Evolutionary conservation across 2,797 vertebrate genomes (phyloP), one percentile per base, ranked within the genome.

Genomic region (Sphaeramia orbicularis): DNA sequence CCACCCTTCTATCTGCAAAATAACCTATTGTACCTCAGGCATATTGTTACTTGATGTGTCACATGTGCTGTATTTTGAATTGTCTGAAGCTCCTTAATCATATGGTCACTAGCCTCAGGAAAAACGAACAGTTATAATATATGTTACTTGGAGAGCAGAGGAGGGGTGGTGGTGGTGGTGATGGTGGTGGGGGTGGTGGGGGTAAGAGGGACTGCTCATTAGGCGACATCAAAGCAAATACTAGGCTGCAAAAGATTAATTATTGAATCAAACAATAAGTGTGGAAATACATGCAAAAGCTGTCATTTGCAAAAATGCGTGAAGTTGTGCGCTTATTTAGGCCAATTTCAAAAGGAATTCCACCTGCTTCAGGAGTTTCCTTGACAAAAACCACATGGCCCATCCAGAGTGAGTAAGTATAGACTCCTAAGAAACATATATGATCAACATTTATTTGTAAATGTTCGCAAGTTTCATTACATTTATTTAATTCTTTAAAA

Each of bases 1-100:
- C 92, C 90, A 88, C 68, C 84, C 77, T 90, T 80, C 83, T 74
- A 74, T 81, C 80, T 81, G 78, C 84, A 83, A 89, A 88, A 86
- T 89, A 89, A 90, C 81, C 78, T 87, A 87, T 92, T 91, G 86
- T 89, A 84, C 85, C 90, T 89, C 78, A 76, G 82, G 87, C 78
- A 82, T 86, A 83, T 89, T 91, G 88, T 90, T 89, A 81, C 85
- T 78, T 80, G 75, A 90, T 90, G 86, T 88, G 90, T 90, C 73
- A 86, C 87, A 81, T 61, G 68, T 71, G 15, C 76, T 65, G 68
- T 74, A 76, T 78, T 83, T 81, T 35, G 86, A 81, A 87, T 91
- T 83, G 86, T 86, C 77, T 84, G 84, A 76, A 61, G 71, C 86
- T 87, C 78, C 72, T 80, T 87, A 91, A 89, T 91, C 86, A 90